A percentile compares a stretch with the other conserved stretches of the same genome.
Conservation (phyloP, 2,888 invertebrate genomes). For the Meandrusa payeni region DNA sequence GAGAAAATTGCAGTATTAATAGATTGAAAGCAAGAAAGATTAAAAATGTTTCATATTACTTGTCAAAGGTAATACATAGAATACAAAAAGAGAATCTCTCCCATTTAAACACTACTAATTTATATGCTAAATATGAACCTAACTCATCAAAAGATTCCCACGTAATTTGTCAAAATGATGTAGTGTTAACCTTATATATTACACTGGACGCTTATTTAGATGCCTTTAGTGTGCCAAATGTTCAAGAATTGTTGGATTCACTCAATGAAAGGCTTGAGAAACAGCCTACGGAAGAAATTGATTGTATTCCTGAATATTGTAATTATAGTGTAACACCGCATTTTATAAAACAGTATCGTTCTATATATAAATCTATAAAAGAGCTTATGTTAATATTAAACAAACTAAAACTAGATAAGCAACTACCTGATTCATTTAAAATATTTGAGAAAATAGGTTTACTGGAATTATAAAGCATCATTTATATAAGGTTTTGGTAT, state of each 20-base stretch:
- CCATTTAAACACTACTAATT: constrained; percentile 21
- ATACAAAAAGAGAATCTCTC: constrained; percentile 8
- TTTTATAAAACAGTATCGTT: constrained; percentile 56
- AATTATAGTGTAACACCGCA: constrained; percentile 50
- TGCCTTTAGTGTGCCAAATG: constrained; percentile 49
- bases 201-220: constrained; percentile 61
- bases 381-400: constrained; percentile 44
- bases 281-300: constrained; percentile 6
- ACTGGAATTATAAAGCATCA: constrained; percentile 5
- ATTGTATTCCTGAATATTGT: constrained; percentile 31
- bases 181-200: constrained; percentile 51
- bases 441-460: constrained; percentile 52
- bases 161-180: constrained; percentile 37
- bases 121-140: constrained; percentile 42
- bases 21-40: constrained; percentile 36
- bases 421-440: constrained; percentile 43
- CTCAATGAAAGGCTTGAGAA: constrained; percentile 43
- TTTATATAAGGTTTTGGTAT: too few relatives aligned
- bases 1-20: constrained; percentile 34
- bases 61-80: constrained; percentile 40
- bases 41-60: constrained; percentile 39
- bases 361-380: constrained; percentile 45
- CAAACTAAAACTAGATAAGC: constrained; percentile 35
- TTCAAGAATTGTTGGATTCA: constrained; percentile 50
- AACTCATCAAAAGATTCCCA: constrained; percentile 5